Percentiles rank a stretch among this genome's conserved stretches.
phyloP scores from a whole-genome alignment of 1,140 invertebrate genomes.

The Eumaeus atala region DNA sequence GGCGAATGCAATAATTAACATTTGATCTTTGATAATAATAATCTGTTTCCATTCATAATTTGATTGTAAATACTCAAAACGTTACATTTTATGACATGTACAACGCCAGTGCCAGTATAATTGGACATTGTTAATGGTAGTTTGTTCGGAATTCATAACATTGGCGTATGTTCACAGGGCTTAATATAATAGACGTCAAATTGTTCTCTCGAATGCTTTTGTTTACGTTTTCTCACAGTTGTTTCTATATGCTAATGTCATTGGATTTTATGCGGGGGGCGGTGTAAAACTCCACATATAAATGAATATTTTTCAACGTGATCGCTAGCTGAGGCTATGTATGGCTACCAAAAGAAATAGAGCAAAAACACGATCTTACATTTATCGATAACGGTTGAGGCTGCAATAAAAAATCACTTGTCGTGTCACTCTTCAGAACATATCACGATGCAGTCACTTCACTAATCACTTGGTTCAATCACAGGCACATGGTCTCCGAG shows the following conservation, averaged over 20 bases:
- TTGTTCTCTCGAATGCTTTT: slow-evolving; percentile 41
- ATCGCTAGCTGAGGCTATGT: slow-evolving; percentile 5
- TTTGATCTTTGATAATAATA: too few relatives aligned
- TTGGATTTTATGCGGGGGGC: slow-evolving; percentile 57
- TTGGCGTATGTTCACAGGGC: slow-evolving; percentile 25
- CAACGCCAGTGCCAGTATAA: background rate
- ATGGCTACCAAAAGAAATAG: slow-evolving; percentile 4
- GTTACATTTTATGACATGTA: too few relatives aligned
- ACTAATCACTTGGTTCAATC: slow-evolving; percentile 51
- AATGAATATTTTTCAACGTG: slow-evolving; percentile 8
- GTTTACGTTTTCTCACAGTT: slow-evolving; percentile 67
- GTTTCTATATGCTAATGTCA: slow-evolving; percentile 55
- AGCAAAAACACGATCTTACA: slow-evolving; percentile 52
- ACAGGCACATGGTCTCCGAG: slow-evolving; percentile 58
- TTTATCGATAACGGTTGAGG: slow-evolving; percentile 63
- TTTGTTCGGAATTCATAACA: slow-evolving; percentile 7
- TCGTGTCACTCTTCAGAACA: slow-evolving; percentile 49
- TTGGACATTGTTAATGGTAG: background rate
- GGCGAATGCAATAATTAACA: too few relatives aligned
- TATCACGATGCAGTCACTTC: slow-evolving; percentile 57
- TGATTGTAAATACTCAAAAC: too few relatives aligned
- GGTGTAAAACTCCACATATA: slow-evolving; percentile 19
- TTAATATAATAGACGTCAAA: slow-evolving; percentile 27
- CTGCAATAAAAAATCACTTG: slow-evolving; percentile 53
- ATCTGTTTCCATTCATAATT: too few relatives aligned